These are phyloP conservation scores for Luperina nickerlii DNA, from an alignment of 2,888 invertebrate species.

Conservation along the genomic window DNA sequence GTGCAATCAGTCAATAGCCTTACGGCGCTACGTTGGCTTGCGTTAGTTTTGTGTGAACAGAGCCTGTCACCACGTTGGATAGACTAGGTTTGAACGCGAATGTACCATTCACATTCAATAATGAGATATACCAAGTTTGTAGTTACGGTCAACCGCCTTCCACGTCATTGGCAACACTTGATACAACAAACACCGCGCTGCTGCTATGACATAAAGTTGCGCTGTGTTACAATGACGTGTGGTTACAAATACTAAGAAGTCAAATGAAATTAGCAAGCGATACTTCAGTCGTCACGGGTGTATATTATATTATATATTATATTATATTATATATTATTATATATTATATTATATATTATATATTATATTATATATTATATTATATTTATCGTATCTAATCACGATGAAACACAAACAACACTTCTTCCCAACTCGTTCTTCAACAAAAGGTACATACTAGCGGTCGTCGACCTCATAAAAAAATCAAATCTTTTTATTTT, in stretches of 20 bases:
- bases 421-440: not conserved
- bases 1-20: too few relatives aligned
- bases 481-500: not conserved
- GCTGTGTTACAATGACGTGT: not conserved
- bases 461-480: not conserved
- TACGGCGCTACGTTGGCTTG: not conserved
- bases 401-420: not conserved
- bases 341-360: too few relatives aligned
- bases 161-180: conserved; percentile 5
- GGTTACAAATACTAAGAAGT: not conserved
- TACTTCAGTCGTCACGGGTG: not conserved
- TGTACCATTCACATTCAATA: conserved; percentile 1
- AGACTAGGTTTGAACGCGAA: not conserved
- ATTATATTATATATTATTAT: too few relatives aligned
- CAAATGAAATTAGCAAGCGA: not conserved
- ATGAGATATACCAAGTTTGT: not conserved
- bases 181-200: not conserved
- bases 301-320: too few relatives aligned
- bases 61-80: not conserved
- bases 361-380: too few relatives aligned
- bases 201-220: not conserved
- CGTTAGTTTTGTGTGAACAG: not conserved
- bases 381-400: too few relatives aligned
- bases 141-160: conserved; percentile 1
- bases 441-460: not conserved